Base-by-base conservation (phyloP, 2,113 vertebrate genomes). In the Rhodinocichla rosea region DNA sequence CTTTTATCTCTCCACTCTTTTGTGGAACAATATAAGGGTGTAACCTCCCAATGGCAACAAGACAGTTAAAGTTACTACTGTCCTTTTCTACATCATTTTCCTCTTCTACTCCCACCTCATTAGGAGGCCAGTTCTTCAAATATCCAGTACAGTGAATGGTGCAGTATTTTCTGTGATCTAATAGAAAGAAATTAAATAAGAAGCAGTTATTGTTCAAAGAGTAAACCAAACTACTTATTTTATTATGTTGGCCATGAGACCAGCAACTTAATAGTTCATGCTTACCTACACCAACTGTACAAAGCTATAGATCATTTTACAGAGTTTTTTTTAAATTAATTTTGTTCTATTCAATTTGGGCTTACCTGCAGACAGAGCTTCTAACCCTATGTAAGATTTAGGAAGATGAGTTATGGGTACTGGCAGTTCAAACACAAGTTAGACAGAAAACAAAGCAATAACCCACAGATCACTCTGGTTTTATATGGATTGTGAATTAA, bases 101-200 rank as follows among this genome's bases (percentile, higher is more conserved):
- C 27, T 98, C 98, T 78, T 98, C 98, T 26, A 97, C 93, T 77
- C 98, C 98, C 86, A 99, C 89, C 91, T 99, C 98, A 74, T 97
- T 98, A 67, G 98, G 97, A 32, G 98, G 98, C 98, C 99, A 99
- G 92, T 98, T 98, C 94, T 98, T 98, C 98, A 99, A 97, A 91
- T 99, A 99, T 45, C 99, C 99, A 42, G 99, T 99, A 92, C 98
- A 99, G 96, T 99, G 99, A 82, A 99, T 98, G 19, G 99, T 99
- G 97, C 98, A 98, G 96, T 98, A 99, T 92, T 98, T 98, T 95
- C 98, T 98, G 13, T 98, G 98, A 96, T 99, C 99, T 99, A 92
- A 73, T 33, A 85, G 88, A 89, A 90, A 91, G 44, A 95, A 76
- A 88, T 62, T 13, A 90, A 86, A 89, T 78, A 90, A 90, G 50